Conservation (phyloP, 2,888 invertebrate genomes). For the Philonicus albiceps region DNA sequence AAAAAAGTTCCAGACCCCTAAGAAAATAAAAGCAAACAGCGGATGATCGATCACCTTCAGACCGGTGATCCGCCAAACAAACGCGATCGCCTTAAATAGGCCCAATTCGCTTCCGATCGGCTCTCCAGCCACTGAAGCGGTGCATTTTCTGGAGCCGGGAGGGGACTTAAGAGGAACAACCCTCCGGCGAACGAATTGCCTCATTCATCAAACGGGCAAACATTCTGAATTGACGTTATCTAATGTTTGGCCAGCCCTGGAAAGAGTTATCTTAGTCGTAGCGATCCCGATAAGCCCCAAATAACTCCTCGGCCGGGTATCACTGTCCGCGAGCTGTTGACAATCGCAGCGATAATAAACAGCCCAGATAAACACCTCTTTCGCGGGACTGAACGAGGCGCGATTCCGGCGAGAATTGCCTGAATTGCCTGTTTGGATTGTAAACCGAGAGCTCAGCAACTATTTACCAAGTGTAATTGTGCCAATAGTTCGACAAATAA, state of each 20-base stretch:
- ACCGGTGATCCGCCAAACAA: background rate
- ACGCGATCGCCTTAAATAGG: background rate
- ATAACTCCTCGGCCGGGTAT: background rate
- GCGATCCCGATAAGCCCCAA: background rate
- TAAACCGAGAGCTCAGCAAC: background rate
- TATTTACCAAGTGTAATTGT: constrained; percentile 20
- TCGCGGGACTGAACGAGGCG: background rate
- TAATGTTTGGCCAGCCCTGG: constrained; percentile 1
- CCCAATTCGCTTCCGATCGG: background rate
- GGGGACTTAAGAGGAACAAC: background rate
- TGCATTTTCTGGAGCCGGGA: background rate
- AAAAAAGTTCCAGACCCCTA: background rate
- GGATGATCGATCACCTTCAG: background rate
- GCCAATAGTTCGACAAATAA: constrained; percentile 17
- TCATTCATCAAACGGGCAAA: constrained; percentile 2
- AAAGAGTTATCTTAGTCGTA: background rate
- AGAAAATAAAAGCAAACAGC: background rate
- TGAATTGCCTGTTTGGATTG: background rate
- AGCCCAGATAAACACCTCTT: background rate
- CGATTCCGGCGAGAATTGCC: background rate
- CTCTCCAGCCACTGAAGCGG: background rate
- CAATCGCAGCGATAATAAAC: background rate
- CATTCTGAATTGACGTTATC: background rate
- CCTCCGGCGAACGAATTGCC: background rate
- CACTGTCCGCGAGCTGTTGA: background rate